Base-by-base conservation (phyloP, 23 tunicate species). In the Trididemnum clinides region DNA sequence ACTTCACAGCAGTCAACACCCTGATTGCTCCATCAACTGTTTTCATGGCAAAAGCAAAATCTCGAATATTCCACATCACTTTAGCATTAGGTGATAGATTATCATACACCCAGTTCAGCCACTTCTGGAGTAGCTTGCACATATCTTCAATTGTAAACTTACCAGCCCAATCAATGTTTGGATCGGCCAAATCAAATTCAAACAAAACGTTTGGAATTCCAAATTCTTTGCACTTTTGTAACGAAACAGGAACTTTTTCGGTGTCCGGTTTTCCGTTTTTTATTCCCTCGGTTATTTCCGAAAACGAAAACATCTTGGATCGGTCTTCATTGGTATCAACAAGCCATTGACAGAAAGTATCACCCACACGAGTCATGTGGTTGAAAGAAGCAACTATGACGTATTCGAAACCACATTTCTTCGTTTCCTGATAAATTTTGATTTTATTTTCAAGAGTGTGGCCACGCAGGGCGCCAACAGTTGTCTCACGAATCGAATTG, bases 361-460 rank as follows among this genome's bases (percentile, higher is more conserved):
- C 66, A 51, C 66, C 83, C 37, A 78, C 83, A 3, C 83, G 22
- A 19, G 83, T 78, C 34, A 78, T 25, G 29, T 78, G 83, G 32
- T 78, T 78, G 66, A 78, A 78, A 2, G 83, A 75, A 4, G 81
- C 81, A 19, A 75, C 81, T 2, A 75, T 19, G 25, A 75, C 6
- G 38, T 75, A 38, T 6, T 39, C 31, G 63, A 75, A 75, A 7
- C 81, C 81, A 75, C 81, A 75, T 38, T 75, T 78, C 34, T 78
- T 78, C 19, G 69, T 28, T 78, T 78, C 83, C 28, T 78, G 38
- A 34, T 51, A 78, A 28, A 78, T 78, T 30, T 51, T 51, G 69
- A 78, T 78, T 28, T 78, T 78, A 69, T 78, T 78, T 54, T 78
- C 83, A 51, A 78, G 83, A 5, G 83, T 78, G 37, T 78, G 83